Evolutionary conservation across 2,888 invertebrate genomes (phyloP), one percentile per base, ranked within the genome.

Genomic region (Stegana nigrithorax): DNA sequence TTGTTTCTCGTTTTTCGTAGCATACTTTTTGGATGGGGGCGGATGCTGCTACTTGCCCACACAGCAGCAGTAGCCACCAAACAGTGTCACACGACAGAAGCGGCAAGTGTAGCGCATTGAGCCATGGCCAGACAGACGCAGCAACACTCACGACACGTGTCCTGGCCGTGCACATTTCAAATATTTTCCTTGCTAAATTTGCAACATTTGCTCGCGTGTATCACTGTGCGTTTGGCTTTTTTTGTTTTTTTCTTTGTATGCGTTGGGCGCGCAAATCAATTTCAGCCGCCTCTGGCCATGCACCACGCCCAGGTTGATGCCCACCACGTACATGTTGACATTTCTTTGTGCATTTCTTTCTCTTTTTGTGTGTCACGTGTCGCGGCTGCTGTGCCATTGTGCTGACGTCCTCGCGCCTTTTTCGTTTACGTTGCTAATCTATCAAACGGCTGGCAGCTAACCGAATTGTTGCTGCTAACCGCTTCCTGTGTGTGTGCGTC

Each of bases 391-490:
- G 73, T 75, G 75, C 61, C 75, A 61, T 65, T 60, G 63, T 45
- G 55, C 45, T 14, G 32, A 3, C 51, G n/a, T 69, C 25, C 61
- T 64, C 75, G 78, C 75, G 76, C 73, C 81, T 77, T 73, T 71
- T 76, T 82, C 80, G 79, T 75, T 81, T 75, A 71, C 67, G 68
- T 72, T 80, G 75, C 82, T 81, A 82, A 82, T 82, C 83, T 81
- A 82, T 82, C 82, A 83, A 70, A 58, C 67, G 67, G 53, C 59
- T 70, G 80, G 70, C 76, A 73, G 66, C 69, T 60, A 66, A 73
- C 70, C 75, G 72, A 75, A 75, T 77, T 75, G 69, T 32, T 53
- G 29, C 19, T 10, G 29, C 14, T 29, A 73, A 75, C 72, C 75
- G 67, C 71, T 72, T 73, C 59, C 47, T 21, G 56, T 10, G 47